Conservation (phyloP, 2,888 invertebrate genomes). For the Agrochola lychnidis region DNA sequence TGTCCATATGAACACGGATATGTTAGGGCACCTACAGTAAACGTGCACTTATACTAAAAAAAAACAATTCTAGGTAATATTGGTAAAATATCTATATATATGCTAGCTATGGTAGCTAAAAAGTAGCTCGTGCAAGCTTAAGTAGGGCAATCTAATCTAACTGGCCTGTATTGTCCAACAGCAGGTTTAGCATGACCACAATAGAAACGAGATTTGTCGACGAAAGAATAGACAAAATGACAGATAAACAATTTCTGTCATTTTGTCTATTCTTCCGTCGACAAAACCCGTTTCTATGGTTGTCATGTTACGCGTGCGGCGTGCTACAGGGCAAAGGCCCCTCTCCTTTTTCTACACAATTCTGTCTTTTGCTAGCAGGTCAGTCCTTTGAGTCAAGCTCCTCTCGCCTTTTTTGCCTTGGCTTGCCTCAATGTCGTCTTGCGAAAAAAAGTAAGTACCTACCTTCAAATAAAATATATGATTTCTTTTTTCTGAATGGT, state of each 20-base stretch:
- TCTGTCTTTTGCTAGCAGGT: neutral
- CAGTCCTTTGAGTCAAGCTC: neutral
- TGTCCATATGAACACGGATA: conserved; percentile 36
- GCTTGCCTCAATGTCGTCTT: neutral
- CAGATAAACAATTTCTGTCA: too few species aligned
- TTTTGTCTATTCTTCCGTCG: too few species aligned
- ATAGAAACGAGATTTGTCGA: too few species aligned
- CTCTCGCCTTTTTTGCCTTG: too few species aligned
- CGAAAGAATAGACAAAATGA: too few species aligned
- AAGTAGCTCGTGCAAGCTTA: neutral
- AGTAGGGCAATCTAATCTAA: neutral
- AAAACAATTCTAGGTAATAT: neutral
- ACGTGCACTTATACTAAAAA: neutral
- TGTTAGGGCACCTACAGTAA: neutral
- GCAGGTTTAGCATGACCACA: too few species aligned
- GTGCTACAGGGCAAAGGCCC: neutral
- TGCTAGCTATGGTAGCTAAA: too few species aligned
- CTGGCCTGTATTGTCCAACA: neutral
- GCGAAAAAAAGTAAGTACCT: neutral
- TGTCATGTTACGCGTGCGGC: too few species aligned
- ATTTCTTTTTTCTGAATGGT: neutral
- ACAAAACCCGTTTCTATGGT: too few species aligned
- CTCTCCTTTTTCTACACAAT: neutral
- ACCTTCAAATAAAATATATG: neutral
- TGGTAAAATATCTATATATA: neutral